Evolutionary conservation across 2,113 vertebrate genomes (phyloP).

Genomic region (Labeo catla): DNA sequence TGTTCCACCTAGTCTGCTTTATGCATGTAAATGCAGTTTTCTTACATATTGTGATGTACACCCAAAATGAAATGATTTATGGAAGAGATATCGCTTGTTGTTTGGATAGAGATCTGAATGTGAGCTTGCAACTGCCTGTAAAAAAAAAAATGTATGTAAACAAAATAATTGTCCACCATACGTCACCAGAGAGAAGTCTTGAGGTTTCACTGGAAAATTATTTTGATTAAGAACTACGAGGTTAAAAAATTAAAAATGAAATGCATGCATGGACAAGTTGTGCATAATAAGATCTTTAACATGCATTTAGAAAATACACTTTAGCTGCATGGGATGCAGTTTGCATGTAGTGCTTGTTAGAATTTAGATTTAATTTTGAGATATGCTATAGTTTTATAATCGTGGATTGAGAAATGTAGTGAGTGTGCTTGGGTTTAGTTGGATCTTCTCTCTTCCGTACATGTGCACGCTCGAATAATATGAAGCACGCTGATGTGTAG

Average conservation of each 20-base stretch:
- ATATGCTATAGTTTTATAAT: not conserved
- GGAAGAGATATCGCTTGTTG: not conserved
- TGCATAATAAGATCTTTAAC: not conserved
- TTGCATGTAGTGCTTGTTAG: not conserved
- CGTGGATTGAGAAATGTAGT: not conserved
- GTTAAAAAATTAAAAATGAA: not conserved
- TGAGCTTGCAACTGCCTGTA: not conserved
- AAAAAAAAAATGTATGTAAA: not conserved
- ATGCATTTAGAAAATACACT: not conserved
- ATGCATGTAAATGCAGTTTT: not conserved
- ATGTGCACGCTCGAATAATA: not conserved
- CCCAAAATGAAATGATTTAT: not conserved
- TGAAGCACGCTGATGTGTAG: conserved; percentile 19
- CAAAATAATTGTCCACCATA: not conserved
- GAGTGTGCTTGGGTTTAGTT: not conserved
- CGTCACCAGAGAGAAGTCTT: not conserved
- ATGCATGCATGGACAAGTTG: not conserved
- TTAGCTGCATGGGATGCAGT: too few relatives aligned
- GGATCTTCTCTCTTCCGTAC: not conserved
- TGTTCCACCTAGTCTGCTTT: not conserved
- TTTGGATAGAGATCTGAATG: not conserved
- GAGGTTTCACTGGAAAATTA: not conserved
- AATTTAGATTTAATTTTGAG: not conserved
- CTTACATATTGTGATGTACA: not conserved
- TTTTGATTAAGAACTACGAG: not conserved